phyloP scores from a whole-genome alignment of 2,888 invertebrate genomes.

The Sphaerophoria taeniata region DNA sequence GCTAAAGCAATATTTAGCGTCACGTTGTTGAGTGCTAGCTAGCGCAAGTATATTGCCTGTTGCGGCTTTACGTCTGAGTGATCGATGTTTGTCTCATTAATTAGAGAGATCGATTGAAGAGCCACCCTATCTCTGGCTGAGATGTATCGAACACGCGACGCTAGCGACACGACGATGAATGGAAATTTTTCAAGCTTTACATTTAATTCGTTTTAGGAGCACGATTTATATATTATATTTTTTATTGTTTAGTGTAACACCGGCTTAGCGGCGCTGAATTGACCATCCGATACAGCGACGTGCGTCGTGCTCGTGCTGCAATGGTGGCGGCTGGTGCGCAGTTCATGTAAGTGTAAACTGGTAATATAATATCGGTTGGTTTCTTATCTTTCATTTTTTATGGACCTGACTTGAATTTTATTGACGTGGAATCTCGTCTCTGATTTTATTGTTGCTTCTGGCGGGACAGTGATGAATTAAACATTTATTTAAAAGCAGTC shows the following conservation, averaged over 20 bases:
- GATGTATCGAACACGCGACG: conserved; percentile 71
- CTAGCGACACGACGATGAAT: conserved; percentile 58
- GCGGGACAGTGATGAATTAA: too few relatives aligned
- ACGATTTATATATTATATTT: conserved; percentile 22
- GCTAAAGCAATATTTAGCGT: too few relatives aligned
- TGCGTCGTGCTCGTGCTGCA: background rate
- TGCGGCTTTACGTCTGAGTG: conserved; percentile 51
- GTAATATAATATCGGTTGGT: background rate
- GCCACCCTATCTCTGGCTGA: conserved; percentile 59
- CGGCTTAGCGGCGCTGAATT: conserved; percentile 54
- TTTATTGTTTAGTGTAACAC: conserved; percentile 40
- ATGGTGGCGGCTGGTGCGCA: background rate
- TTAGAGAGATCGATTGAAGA: conserved; percentile 55
- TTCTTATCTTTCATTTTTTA: too few relatives aligned
- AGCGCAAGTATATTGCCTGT: conserved; percentile 3
- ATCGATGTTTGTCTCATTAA: conserved; percentile 65
- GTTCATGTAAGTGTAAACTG: conserved; percentile 4
- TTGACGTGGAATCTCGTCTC: too few relatives aligned
- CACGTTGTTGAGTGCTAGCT: background rate
- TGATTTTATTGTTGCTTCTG: too few relatives aligned
- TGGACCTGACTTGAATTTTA: too few relatives aligned
- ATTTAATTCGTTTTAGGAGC: conserved; percentile 61
- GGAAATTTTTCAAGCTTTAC: conserved; percentile 67
- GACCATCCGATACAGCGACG: background rate
- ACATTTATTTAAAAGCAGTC: too few relatives aligned